Evolutionary conservation across 2,888 invertebrate genomes (phyloP).

Genomic region (Bellardia bayeri): DNA sequence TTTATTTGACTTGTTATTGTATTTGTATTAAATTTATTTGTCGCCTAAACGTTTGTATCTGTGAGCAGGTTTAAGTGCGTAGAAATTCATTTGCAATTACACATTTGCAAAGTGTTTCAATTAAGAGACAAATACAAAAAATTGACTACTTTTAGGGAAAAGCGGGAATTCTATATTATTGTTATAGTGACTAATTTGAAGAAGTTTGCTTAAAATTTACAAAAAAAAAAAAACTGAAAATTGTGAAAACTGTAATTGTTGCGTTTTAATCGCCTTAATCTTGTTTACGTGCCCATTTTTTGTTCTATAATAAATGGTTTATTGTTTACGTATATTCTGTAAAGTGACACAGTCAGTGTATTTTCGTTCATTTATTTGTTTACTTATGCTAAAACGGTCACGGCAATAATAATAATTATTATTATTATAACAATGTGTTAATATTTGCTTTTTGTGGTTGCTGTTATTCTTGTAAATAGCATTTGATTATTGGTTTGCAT

Average conservation of each 20-base stretch:
- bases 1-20: not conserved
- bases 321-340: slow-evolving; percentile 9
- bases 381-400: slow-evolving; percentile 54
- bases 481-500: slow-evolving; percentile 20
- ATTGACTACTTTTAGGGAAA: slow-evolving; percentile 19
- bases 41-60: not conserved
- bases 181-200: not conserved
- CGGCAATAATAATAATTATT: slow-evolving; percentile 45
- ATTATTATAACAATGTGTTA: slow-evolving; percentile 39
- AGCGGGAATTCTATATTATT: slow-evolving; percentile 12
- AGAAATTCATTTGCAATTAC: slow-evolving; percentile 28
- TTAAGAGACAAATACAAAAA: not conserved
- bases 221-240: not conserved
- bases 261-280: slow-evolving; percentile 15
- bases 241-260: not conserved
- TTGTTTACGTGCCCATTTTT: slow-evolving; percentile 21
- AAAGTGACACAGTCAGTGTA: slow-evolving; percentile 16
- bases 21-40: slow-evolving; percentile 19
- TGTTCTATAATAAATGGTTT: slow-evolving; percentile 28
- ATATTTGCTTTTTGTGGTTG: slow-evolving; percentile 30
- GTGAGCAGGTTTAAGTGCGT: slow-evolving; percentile 25
- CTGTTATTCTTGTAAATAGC: slow-evolving; percentile 22
- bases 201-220: not conserved
- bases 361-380: slow-evolving; percentile 31
- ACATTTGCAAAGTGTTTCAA: not conserved